phyloP scores from a whole-genome alignment of 2,113 vertebrate genomes.

The Mugil cephalus region DNA sequence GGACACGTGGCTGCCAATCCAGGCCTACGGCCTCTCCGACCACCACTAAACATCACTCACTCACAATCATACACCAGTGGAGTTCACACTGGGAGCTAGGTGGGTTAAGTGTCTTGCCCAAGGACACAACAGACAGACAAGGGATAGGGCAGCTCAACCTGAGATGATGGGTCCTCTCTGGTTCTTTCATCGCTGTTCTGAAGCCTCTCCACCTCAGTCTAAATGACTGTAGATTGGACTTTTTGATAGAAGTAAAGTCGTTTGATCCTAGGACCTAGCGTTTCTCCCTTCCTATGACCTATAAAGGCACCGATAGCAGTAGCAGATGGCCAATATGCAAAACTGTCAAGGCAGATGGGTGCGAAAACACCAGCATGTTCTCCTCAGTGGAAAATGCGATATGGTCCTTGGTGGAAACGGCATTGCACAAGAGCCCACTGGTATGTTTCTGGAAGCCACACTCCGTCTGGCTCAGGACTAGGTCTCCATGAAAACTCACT shows the following conservation, averaged over 20 bases:
- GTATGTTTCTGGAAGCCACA: conserved; percentile 3
- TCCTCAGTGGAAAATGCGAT: background rate
- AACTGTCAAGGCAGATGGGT: background rate
- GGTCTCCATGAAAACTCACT: conserved; percentile 4
- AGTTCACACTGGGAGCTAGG: too few species aligned
- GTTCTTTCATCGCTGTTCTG: conserved; percentile 2
- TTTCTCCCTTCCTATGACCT: too few species aligned
- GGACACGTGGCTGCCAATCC: too few species aligned
- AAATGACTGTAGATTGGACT: background rate
- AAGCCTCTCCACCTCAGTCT: background rate
- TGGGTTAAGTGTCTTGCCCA: too few species aligned
- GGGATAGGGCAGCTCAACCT: too few species aligned
- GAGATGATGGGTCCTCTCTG: background rate
- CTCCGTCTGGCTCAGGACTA: background rate
- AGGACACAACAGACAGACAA: too few species aligned
- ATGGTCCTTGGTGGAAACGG: conserved; percentile 5
- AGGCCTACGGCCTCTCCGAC: too few species aligned
- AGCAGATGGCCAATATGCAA: conserved; percentile 33
- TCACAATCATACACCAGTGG: too few species aligned
- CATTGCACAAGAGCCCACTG: background rate
- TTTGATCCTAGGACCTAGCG: conserved; percentile 12
- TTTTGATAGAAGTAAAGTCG: background rate
- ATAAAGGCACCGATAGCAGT: conserved; percentile 26
- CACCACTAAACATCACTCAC: too few species aligned
- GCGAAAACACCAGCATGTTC: background rate